A percentile compares a stretch with the other conserved stretches of the same genome.
phyloP scores from a whole-genome alignment of 1,140 invertebrate species.

The Anthonomus grandis region DNA sequence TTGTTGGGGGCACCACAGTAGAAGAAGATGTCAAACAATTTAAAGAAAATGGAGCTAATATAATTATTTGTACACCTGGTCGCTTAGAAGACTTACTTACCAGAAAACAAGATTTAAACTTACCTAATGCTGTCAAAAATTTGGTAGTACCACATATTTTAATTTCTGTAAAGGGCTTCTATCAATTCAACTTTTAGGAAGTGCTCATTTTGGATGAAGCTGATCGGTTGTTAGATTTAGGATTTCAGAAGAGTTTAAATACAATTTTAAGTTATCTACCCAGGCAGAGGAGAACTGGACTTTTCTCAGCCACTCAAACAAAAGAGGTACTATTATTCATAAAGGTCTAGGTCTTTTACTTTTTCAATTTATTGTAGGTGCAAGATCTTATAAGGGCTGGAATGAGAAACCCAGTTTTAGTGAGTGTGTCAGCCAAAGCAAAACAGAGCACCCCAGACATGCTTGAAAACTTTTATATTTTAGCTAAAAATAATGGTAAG shows the following conservation, averaged over 20 bases:
- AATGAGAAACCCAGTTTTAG: slow-evolving; percentile 88
- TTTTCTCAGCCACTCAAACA: slow-evolving; percentile 99
- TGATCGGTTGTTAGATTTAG: slow-evolving; percentile 88
- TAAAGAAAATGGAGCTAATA: slow-evolving; percentile 71
- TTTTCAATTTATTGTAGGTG: slow-evolving; percentile 14
- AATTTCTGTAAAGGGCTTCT: neutral
- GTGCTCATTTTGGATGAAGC: slow-evolving; percentile 96
- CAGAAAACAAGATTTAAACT: slow-evolving; percentile 60
- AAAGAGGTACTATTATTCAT: slow-evolving; percentile 66
- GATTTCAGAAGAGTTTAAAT: slow-evolving; percentile 85
- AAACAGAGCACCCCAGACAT: slow-evolving; percentile 74
- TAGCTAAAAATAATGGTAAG: slow-evolving; percentile 68
- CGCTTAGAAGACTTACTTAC: slow-evolving; percentile 84
- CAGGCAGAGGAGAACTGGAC: slow-evolving; percentile 87
- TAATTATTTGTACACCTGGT: slow-evolving; percentile 90
- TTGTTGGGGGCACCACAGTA: slow-evolving; percentile 81
- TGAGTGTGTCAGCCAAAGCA: slow-evolving; percentile 86
- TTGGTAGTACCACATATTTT: slow-evolving; percentile 55
- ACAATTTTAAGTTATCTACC: slow-evolving; percentile 90
- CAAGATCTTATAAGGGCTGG: slow-evolving; percentile 90
- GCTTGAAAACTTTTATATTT: slow-evolving; percentile 82
- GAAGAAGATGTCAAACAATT: slow-evolving; percentile 70
- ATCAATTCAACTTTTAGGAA: slow-evolving; percentile 60
- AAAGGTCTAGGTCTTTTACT: neutral
- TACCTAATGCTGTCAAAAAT: slow-evolving; percentile 66